These are phyloP conservation scores for Geococcyx californianus DNA, from an alignment of 2,113 vertebrate species.

Conservation along the genomic window DNA sequence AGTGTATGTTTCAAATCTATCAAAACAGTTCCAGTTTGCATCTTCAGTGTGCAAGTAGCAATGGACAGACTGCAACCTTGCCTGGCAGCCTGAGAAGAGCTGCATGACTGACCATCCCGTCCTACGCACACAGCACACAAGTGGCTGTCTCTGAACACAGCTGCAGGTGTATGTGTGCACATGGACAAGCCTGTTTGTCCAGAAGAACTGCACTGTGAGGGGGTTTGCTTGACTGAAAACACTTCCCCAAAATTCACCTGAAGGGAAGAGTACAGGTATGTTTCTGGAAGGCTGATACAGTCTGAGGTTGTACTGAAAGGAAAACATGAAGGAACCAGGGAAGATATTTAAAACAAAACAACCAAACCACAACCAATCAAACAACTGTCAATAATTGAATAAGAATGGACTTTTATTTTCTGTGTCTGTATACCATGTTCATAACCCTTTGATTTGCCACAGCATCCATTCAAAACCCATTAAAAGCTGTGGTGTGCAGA, in stretches of 20 bases:
- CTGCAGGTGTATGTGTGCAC: accelerated
- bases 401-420: neutral
- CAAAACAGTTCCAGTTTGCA: neutral
- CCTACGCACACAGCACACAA: accelerated
- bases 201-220: neutral
- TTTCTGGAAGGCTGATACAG: neutral
- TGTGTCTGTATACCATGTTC: neutral
- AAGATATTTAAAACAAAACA: neutral
- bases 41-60: neutral
- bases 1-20: neutral
- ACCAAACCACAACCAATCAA: neutral
- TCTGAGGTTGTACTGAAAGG: neutral
- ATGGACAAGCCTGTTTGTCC: accelerated
- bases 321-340: neutral
- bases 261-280: neutral
- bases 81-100: neutral
- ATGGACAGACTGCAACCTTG: neutral
- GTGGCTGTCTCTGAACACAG: accelerated
- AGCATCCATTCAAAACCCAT: neutral
- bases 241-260: neutral
- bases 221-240: neutral
- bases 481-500: neutral
- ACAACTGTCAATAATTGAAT: neutral
- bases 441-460: neutral
- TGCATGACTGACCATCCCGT: accelerated